These are phyloP conservation scores for Ovis aries DNA, from an alignment of 2,113 vertebrate genomes.

Conservation along the genomic window DNA sequence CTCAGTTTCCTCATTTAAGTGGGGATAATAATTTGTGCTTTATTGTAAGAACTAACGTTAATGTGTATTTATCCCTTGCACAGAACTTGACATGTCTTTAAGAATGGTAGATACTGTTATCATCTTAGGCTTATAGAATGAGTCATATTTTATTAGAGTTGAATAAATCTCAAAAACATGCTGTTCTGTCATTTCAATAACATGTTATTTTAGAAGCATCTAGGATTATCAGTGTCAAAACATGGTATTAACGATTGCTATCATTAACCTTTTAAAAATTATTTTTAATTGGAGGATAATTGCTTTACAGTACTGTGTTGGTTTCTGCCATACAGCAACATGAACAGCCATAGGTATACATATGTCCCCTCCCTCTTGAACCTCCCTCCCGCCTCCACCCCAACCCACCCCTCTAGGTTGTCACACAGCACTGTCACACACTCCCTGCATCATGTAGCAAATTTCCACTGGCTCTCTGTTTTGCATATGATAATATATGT, in stretches of 20 bases:
- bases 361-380: not conserved
- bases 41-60: not conserved
- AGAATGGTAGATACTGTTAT: not conserved
- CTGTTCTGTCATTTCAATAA: not conserved
- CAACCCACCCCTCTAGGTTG: not conserved
- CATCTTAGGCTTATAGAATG: not conserved
- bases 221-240: not conserved
- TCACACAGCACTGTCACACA: not conserved
- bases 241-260: not conserved
- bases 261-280: not conserved
- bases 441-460: not conserved
- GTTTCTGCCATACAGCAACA: not conserved
- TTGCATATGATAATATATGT: not conserved
- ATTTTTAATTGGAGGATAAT: not conserved
- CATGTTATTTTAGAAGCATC: not conserved
- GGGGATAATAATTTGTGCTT: not conserved
- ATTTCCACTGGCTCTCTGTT: not conserved
- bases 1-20: not conserved
- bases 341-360: not conserved
- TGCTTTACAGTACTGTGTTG: not conserved
- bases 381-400: not conserved
- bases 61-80: not conserved
- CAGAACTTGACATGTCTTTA: not conserved
- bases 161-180: slow-evolving; percentile 26
- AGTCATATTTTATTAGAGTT: not conserved